phyloP scores from a whole-genome alignment of 2,888 invertebrate species.

The Acleris holmiana region DNA sequence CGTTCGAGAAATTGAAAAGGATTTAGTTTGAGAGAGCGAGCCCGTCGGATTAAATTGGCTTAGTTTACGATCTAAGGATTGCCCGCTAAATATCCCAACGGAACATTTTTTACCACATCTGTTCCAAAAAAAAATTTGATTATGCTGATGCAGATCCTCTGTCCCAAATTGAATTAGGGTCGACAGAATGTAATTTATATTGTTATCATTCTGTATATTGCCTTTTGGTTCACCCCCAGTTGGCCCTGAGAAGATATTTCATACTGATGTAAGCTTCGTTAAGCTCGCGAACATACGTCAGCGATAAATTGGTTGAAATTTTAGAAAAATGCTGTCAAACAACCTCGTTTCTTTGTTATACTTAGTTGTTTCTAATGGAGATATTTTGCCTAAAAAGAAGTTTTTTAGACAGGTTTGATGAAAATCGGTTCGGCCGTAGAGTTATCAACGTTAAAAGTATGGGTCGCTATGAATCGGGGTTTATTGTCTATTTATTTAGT shows the following conservation, averaged over 20 bases:
- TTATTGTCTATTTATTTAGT: no score
- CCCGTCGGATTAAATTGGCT: conserved; percentile 69
- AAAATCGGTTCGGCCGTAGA: no score
- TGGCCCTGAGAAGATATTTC: conserved; percentile 10
- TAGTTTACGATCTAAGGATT: conserved; percentile 57
- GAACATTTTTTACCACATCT: conserved; percentile 38
- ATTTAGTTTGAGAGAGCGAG: conserved; percentile 60
- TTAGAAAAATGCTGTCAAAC: no score
- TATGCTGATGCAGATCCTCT: conserved; percentile 22
- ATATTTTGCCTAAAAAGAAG: no score
- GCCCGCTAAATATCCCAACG: conserved; percentile 42
- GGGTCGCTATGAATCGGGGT: no score
- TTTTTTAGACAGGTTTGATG: no score
- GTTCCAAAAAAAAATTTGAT: conserved; percentile 17
- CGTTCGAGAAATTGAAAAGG: conserved; percentile 70
- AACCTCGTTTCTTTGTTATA: no score
- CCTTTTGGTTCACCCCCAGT: conserved; percentile 10
- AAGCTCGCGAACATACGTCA: not conserved
- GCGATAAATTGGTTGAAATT: no score
- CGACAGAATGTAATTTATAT: conserved; percentile 24
- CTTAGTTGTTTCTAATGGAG: no score
- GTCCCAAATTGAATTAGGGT: conserved; percentile 25
- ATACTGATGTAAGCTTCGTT: conserved; percentile 15
- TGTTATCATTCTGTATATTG: conserved; percentile 26
- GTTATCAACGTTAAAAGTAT: no score